Percentiles rank a stretch among this genome's conserved stretches.
Evolutionary conservation across 2,113 vertebrate genomes (phyloP).

Genomic region (Numenius arquata): DNA sequence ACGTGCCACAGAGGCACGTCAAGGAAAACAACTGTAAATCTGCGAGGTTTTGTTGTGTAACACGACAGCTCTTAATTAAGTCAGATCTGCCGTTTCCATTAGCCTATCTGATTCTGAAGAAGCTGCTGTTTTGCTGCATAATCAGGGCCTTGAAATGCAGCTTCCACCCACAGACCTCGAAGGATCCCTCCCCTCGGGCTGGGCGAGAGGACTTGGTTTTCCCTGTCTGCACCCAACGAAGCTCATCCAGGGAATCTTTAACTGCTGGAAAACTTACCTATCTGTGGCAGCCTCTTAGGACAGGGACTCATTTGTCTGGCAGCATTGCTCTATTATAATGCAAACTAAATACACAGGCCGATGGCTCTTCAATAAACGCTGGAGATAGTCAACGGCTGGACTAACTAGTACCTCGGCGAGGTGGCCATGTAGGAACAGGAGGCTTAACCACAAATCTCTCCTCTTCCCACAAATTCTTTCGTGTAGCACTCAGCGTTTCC

Average conservation of each 20-base stretch:
- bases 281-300: neutral
- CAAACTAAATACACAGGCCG: neutral
- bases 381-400: neutral
- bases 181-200: neutral
- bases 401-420: neutral
- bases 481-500: neutral
- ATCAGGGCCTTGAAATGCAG: neutral
- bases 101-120: neutral
- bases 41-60: neutral
- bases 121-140: conserved; percentile 21
- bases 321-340: neutral
- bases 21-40: neutral
- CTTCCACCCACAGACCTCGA: neutral
- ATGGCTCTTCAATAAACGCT: neutral
- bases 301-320: neutral
- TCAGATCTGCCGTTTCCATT: neutral
- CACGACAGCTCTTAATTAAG: neutral
- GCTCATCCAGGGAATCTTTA: neutral
- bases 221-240: neutral
- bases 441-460: neutral
- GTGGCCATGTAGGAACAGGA: neutral
- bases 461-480: conserved; percentile 17
- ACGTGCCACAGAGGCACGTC: rapidly evolving
- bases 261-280: rapidly evolving
- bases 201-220: neutral